Evolutionary conservation across 2,113 vertebrate genomes (phyloP), one percentile per base, ranked within the genome.

Genomic region (Nothocercus julius): DNA sequence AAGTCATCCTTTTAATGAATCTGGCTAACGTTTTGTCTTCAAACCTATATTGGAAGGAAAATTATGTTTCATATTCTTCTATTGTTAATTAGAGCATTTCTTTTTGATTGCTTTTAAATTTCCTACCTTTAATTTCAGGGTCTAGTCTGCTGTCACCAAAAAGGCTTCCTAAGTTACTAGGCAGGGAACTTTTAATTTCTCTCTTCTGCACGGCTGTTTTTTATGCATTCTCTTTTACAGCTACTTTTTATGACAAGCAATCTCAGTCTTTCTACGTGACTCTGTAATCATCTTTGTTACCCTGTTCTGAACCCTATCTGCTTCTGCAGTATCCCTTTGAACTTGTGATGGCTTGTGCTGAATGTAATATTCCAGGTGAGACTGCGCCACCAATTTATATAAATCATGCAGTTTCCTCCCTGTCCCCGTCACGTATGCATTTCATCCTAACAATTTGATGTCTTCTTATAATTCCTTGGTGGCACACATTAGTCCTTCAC

Each of bases 261-360:
- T 86, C 72, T 30, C 19, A 68, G 32, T 53, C 54, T 82, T 34
- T 85, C 56, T 45, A 67, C 67, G 45, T 82, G 21, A 34, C 32
- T 82, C 72, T 64, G 34, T 85, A 94, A 87, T 89, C 0, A 62
- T 44, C 87, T 92, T 74, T 82, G 58, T 85, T 94, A 89, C 89
- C 82, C 69, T 73, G 24, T 82, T 91, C 86, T 93, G 91, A 91
- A 67, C 81, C 84, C 81, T 63, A 0, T 87, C 83, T 87, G 51
- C 3, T 59, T 92, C 62, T 80, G 36, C 82, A 91, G 2, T 87
- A 82, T 74, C 67, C 36, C 54, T 92, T 95, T 93, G 87, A 89
- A 91, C 72, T 82, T 32, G 18, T 62, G 70, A 56, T 89, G 59
- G 63, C 84, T 92, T 94, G 49, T 82, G 34, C 72, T 87, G 94